Percentiles rank a stretch among this genome's conserved stretches.
These are phyloP conservation scores for Stramonita haemastoma DNA, from an alignment of 2,888 invertebrate species.

Conservation along the genomic window DNA sequence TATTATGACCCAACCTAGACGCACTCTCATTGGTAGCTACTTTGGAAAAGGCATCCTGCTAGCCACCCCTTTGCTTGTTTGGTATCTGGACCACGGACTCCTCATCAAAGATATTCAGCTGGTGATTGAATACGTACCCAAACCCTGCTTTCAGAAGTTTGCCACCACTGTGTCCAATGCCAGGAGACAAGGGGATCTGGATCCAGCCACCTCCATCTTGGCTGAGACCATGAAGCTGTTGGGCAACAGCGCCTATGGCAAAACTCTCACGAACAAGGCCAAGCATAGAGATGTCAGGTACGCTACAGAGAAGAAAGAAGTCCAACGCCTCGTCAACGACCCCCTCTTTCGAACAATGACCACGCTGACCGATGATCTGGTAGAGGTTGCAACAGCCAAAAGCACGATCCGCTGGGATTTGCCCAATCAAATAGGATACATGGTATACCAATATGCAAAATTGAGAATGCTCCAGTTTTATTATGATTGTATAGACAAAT, in stretches of 20 bases:
- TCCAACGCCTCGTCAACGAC: not conserved
- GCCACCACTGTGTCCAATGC: constrained; percentile 44
- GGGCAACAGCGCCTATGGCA: no score
- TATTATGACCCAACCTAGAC: not conserved
- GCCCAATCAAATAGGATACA: constrained; percentile 45
- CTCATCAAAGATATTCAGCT: constrained; percentile 48
- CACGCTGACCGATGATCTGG: constrained; percentile 23
- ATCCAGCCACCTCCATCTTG: constrained; percentile 44
- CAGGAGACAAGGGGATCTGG: constrained; percentile 46
- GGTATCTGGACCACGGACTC: constrained; percentile 55
- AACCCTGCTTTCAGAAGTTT: constrained; percentile 49
- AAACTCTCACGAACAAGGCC: constrained; percentile 53
- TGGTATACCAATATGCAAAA: constrained; percentile 46
- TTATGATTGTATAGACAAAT: not conserved
- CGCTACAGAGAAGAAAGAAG: not conserved
- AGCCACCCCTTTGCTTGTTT: constrained; percentile 6
- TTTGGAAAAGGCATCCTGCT: not conserved
- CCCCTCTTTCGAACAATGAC: constrained; percentile 11
- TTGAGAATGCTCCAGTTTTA: no score
- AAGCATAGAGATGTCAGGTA: constrained; percentile 48
- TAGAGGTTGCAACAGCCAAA: constrained; percentile 34
- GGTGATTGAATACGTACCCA: constrained; percentile 46
- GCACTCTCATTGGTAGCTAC: constrained; percentile 36
- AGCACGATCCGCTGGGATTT: constrained; percentile 24
- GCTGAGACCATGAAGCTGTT: constrained; percentile 49